phyloP scores from a whole-genome alignment of 2,113 vertebrate species.

The Upupa epops region DNA sequence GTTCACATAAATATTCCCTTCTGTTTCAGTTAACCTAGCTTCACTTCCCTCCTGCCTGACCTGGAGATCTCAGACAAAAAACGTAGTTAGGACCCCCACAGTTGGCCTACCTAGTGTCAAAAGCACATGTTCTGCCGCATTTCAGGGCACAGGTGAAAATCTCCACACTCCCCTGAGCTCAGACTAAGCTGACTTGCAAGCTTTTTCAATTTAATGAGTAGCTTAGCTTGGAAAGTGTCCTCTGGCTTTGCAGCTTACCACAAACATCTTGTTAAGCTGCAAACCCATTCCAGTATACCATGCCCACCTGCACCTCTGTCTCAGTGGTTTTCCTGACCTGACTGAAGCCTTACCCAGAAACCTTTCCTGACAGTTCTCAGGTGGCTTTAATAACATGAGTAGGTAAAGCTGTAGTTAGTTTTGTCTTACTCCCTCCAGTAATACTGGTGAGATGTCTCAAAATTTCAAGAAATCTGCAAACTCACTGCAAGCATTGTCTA shows the following conservation, averaged over 20 bases:
- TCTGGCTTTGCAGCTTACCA: neutral
- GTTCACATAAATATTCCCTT: slow-evolving; percentile 6
- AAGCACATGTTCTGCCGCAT: neutral
- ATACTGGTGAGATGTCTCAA: neutral
- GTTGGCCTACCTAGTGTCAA: neutral
- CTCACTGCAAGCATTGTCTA: neutral
- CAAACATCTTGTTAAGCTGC: neutral
- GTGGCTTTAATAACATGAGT: neutral
- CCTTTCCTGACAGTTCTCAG: neutral
- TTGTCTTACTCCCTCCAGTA: neutral
- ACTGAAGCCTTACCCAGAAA: neutral
- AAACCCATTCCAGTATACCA: neutral
- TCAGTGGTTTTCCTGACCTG: neutral
- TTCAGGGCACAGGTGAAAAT: neutral
- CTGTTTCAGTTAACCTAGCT: neutral
- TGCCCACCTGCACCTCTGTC: neutral
- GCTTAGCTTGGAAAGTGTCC: neutral
- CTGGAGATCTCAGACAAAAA: neutral
- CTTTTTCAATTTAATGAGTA: neutral
- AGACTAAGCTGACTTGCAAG: neutral
- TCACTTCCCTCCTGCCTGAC: neutral
- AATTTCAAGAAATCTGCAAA: neutral
- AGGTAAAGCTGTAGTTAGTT: neutral
- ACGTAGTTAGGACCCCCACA: neutral
- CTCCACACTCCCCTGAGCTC: neutral